Base-by-base conservation (phyloP, 2,113 vertebrate genomes). In the Neomonachus schauinslandi region DNA sequence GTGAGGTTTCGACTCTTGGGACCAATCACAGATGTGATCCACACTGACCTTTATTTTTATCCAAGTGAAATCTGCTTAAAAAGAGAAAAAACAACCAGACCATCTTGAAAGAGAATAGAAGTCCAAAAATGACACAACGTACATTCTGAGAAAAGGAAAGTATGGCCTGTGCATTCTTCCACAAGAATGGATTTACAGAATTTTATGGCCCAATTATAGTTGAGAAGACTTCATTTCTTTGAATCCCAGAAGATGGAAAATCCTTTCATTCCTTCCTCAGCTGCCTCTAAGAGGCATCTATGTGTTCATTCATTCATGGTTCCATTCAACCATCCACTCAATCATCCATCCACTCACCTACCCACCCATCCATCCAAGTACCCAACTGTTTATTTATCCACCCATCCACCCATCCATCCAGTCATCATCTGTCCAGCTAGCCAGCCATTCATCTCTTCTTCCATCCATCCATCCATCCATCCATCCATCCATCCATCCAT, bases 321-420 rank as follows among this genome's bases (percentile, higher is more conserved):
- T 7, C n/a, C 69, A 31, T 22, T 49, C 28, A 57, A 8, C 22
- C 18, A 51, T 6, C 15, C 24, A 15, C 59, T 28, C n/a, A 2
- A 2, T 10, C 22, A 7, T 12, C 5, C 59, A 49, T 49, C 33
- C 71, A 63, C 0, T 16, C 31, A 69, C 28, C 55, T 24, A 67
- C 2, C 26, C 31, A 18, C 21, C 51, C 59, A 88, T 24, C n/a
- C 28, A n/a, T 51, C 39, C 36, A 15, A 4, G 1, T 5, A 36
- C 1, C 3, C 39, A 71, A 2, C 22, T 12, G 0, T 24, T 33
- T 11, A 53, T 7, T 28, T 8, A 89, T 1, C 4, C 21, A 1
- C 1, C 55, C 26, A 14, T 1, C 28, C 13, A 5, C 5, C 6
- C 53, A 79, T 0, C 19, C 8, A 46, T 28, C 0, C 39, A 22